These are phyloP conservation scores for Gymnorhina tibicen DNA, from an alignment of 2,113 vertebrate species.

Conservation along the genomic window DNA sequence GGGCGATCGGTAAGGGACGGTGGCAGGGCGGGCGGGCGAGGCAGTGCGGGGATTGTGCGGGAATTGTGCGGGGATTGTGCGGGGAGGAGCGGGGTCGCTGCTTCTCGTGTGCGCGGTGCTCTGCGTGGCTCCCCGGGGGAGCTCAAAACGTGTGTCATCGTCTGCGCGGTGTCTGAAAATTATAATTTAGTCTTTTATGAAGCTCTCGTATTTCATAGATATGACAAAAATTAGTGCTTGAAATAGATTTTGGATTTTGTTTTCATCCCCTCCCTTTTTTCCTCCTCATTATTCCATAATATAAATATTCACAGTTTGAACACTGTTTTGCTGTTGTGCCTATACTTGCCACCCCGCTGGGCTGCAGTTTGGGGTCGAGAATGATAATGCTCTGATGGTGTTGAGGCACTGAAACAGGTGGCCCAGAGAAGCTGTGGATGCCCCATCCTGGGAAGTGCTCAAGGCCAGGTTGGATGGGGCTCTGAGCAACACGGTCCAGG, in stretches of 20 bases:
- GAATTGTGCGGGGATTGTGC: not conserved
- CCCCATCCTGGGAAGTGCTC: not conserved
- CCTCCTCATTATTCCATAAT: not conserved
- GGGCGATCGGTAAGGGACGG: not conserved
- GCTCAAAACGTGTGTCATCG: not conserved
- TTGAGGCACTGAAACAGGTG: not conserved
- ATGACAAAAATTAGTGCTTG: not conserved
- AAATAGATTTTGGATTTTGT: not conserved
- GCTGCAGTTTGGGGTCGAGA: not conserved
- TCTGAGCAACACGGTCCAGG: not conserved
- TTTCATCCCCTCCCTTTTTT: rapidly evolving
- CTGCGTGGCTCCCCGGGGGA: not conserved
- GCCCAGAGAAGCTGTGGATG: not conserved
- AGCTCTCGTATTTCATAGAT: not conserved
- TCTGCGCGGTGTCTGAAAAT: not conserved
- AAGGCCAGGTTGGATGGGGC: not conserved
- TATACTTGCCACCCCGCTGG: rapidly evolving
- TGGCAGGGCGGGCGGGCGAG: not conserved
- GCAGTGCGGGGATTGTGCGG: rapidly evolving
- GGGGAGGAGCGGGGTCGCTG: no score
- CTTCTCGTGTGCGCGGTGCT: not conserved
- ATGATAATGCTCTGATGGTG: not conserved
- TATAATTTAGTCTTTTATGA: not conserved
- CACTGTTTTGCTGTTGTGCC: not conserved
- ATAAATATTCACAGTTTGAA: not conserved